A percentile compares a stretch with the other conserved stretches of the same genome.
phyloP scores from a whole-genome alignment of 2,113 vertebrate genomes.

The Kryptolebias marmoratus region DNA sequence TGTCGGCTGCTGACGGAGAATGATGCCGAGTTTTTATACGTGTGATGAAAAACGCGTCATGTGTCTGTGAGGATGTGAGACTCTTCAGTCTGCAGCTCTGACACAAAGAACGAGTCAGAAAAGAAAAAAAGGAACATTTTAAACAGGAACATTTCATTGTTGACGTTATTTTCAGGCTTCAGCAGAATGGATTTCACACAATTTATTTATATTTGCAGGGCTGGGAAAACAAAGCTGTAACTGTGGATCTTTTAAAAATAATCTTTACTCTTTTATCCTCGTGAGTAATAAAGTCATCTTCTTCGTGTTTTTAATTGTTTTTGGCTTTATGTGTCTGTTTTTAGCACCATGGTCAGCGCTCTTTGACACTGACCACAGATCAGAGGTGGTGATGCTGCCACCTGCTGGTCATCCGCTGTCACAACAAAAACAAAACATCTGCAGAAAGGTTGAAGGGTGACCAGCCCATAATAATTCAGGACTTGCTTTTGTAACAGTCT shows the following conservation, averaged over 20 bases:
- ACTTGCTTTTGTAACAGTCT: too few relatives aligned
- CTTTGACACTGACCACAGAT: background rate
- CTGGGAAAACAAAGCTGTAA: too few relatives aligned
- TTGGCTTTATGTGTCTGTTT: background rate
- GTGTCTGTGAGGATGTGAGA: slow-evolving; percentile 59
- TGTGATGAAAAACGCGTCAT: slow-evolving; percentile 79
- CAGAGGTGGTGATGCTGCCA: slow-evolving; percentile 57
- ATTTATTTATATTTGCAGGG: too few relatives aligned
- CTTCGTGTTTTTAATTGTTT: background rate
- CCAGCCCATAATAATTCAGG: too few relatives aligned
- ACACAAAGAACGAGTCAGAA: background rate
- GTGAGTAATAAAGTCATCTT: too few relatives aligned
- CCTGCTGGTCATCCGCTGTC: slow-evolving; percentile 46
- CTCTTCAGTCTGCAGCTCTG: slow-evolving; percentile 8
- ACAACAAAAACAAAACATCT: too few relatives aligned
- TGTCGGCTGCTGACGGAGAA: slow-evolving; percentile 61
- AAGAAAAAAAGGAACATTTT: background rate
- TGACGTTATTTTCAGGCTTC: too few relatives aligned
- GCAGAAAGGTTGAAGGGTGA: too few relatives aligned
- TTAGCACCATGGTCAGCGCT: slow-evolving; percentile 35
- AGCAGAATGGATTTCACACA: too few relatives aligned
- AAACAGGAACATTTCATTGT: background rate
- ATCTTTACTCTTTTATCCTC: too few relatives aligned
- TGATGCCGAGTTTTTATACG: slow-evolving; percentile 74
- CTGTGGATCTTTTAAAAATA: too few relatives aligned